Evolutionary conservation across 2,888 invertebrate genomes (phyloP), one percentile per base, ranked within the genome.

Genomic region (Gymnocheta viridis): DNA sequence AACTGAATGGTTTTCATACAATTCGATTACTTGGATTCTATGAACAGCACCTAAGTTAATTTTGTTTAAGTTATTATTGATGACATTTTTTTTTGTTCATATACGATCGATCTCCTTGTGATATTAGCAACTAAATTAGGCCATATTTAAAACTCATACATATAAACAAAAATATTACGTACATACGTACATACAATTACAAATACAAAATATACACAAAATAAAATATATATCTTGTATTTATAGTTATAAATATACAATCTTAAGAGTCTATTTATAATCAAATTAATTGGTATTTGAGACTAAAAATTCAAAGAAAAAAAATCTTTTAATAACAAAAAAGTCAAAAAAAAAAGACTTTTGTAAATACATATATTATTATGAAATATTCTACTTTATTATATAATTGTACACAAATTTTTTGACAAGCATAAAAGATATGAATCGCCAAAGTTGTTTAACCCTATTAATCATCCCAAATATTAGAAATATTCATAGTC

Each of bases 401-500:
- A 62, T 66, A 62, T 38, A 19, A 29, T 82, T 73, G 67, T 76
- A 76, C 47, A 49, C 32, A 49, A 44, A 56, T 54, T 41, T 47
- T 64, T 67, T 66, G n/a, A 72, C 51, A 38, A 74, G 1, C 27
- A 82, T 17, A 41, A 77, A 35, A 72, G 44, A 69, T 60, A 77
- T 47, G 56, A 81, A 84, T 78, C 81, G 73, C 84, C 84, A 84
- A 84, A 84, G 84, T 84, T 84, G 84, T 81, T 84, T 84, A 78
- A 51, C 69, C 79, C 84, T 56, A 51, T 82, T 60, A 83, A 83
- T 78, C 72, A 84, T 81, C 81, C 84, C 84, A 84, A 84, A 81
- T 84, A 84, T 84, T 81, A 84, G 77, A 73, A 81, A 27, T 62
- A 62, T 69, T 73, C 84, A 84, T 84, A 84, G 84, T 84, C 84